Conservation (phyloP, 1,140 invertebrate species). For the Probaryconus sp. region DNA sequence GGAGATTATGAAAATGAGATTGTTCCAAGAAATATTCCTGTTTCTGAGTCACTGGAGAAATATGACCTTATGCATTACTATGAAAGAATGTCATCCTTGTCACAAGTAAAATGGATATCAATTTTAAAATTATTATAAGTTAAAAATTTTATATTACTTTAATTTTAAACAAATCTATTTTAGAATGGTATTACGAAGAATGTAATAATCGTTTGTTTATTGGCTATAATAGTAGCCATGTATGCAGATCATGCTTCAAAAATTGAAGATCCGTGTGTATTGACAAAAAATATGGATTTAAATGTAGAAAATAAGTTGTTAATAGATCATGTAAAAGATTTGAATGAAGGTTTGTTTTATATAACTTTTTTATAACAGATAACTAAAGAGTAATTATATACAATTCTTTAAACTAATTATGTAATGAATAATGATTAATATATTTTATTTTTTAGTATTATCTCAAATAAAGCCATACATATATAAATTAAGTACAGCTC, state of each 20-base stretch:
- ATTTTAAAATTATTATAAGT: too few relatives aligned
- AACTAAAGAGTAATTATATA: too few relatives aligned
- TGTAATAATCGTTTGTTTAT: slow-evolving; percentile 35
- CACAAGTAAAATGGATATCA: slow-evolving; percentile 41
- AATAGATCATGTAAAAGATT: slow-evolving; percentile 40
- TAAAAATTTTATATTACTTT: slow-evolving; percentile 7
- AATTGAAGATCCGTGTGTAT: slow-evolving; percentile 19
- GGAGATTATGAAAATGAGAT: slow-evolving; percentile 33
- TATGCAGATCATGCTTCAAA: slow-evolving; percentile 15
- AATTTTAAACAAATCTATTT: too few relatives aligned
- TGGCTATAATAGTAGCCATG: slow-evolving; percentile 38
- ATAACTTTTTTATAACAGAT: too few relatives aligned
- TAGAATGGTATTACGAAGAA: slow-evolving; percentile 37
- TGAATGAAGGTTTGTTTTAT: slow-evolving; percentile 44
- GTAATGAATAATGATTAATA: too few relatives aligned
- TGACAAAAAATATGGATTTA: slow-evolving; percentile 29
- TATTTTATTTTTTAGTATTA: slow-evolving; percentile 30
- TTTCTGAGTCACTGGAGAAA: slow-evolving; percentile 18
- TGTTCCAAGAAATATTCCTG: slow-evolving; percentile 27
- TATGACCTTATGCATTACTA: slow-evolving; percentile 27
- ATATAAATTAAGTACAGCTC: slow-evolving; percentile 10
- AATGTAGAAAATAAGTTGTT: slow-evolving; percentile 39
- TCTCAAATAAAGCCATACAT: slow-evolving; percentile 37
- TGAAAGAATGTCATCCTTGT: slow-evolving; percentile 19
- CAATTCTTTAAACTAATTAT: neutral